phyloP scores from a whole-genome alignment of 2,113 vertebrate species.

The Lontra canadensis region DNA sequence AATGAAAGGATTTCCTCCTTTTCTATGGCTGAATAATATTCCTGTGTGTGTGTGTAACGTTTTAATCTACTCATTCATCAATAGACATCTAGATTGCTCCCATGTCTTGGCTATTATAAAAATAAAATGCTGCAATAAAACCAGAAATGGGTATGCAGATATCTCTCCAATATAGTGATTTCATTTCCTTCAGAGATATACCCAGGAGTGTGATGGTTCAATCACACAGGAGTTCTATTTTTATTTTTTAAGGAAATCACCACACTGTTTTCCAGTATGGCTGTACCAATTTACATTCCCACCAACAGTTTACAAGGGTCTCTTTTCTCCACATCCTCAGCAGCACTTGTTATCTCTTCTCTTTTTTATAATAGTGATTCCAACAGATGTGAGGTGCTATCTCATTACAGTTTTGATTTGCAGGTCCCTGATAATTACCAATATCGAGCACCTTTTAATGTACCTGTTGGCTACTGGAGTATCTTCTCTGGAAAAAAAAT shows the following conservation, averaged over 20 bases:
- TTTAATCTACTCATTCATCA: not conserved
- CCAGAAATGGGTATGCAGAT: not conserved
- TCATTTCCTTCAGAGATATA: not conserved
- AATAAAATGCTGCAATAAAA: not conserved
- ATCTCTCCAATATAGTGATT: not conserved
- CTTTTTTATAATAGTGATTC: not conserved
- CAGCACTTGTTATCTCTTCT: not conserved
- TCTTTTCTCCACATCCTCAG: not conserved
- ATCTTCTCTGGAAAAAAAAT: not conserved
- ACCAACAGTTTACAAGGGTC: not conserved
- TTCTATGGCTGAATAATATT: not conserved
- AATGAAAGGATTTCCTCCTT: not conserved
- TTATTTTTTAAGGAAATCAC: not conserved
- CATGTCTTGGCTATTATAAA: not conserved
- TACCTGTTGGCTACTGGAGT: not conserved
- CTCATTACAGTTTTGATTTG: not conserved
- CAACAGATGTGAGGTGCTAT: not conserved
- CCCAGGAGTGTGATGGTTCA: not conserved
- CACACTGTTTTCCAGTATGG: not conserved
- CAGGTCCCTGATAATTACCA: not conserved
- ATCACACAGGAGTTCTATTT: not conserved
- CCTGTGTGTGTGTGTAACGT: not conserved
- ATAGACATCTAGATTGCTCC: not conserved
- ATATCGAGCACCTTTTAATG: not conserved
- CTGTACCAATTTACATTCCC: not conserved